phyloP scores from a whole-genome alignment of 2,797 vertebrate species.

The Labroides dimidiatus region DNA sequence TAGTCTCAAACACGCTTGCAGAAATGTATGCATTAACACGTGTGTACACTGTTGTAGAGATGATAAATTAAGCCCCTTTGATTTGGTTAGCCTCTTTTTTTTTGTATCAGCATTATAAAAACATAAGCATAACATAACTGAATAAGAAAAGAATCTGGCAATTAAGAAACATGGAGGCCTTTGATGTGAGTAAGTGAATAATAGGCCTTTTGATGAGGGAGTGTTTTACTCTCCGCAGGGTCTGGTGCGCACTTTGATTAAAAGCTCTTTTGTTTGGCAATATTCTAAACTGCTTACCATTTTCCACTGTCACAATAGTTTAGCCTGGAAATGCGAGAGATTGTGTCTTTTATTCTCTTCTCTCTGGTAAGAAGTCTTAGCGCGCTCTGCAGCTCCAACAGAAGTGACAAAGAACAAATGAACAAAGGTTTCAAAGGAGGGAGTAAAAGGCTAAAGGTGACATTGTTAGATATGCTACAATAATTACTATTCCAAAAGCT shows the following conservation, averaged over 20 bases:
- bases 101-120: constrained; percentile 70
- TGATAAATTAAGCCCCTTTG: constrained; percentile 73
- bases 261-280: constrained; percentile 80
- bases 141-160: constrained; percentile 77
- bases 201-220: constrained; percentile 79
- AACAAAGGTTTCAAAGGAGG: neutral
- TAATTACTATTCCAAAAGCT: constrained; percentile 8
- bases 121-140: constrained; percentile 77
- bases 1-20: constrained; percentile 34
- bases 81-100: constrained; percentile 67
- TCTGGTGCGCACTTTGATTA: constrained; percentile 77
- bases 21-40: constrained; percentile 56
- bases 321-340: constrained; percentile 57
- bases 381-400: constrained; percentile 19
- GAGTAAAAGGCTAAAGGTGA: neutral
- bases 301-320: constrained; percentile 75
- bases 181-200: constrained; percentile 81
- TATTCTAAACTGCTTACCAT: constrained; percentile 75
- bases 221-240: constrained; percentile 74
- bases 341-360: constrained; percentile 35
- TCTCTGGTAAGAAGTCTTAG: constrained; percentile 25
- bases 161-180: constrained; percentile 77
- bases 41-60: constrained; percentile 60
- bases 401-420: neutral
- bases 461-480: constrained; percentile 12